These are phyloP conservation scores for Carcharodon carcharias DNA, from an alignment of 2,797 vertebrate genomes.

Conservation along the genomic window DNA sequence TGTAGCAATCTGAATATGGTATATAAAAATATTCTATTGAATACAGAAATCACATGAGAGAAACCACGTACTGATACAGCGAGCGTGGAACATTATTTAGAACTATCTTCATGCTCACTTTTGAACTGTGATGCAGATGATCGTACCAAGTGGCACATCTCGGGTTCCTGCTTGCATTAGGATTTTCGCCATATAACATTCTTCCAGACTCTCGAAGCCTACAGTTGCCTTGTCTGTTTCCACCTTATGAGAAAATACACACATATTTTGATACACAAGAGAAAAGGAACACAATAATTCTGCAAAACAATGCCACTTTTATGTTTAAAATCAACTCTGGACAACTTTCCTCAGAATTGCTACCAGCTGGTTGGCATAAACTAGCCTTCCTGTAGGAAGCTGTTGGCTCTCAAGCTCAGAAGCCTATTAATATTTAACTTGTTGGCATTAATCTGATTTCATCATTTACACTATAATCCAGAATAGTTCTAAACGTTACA, in stretches of 20 bases:
- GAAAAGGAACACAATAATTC: background rate
- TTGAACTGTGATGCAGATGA: conserved; percentile 96
- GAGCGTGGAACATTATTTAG: background rate
- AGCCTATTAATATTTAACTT: background rate
- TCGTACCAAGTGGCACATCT: conserved; percentile 75
- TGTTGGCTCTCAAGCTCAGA: background rate
- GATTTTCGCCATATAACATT: conserved; percentile 93
- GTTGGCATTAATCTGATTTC: background rate
- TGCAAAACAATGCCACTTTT: background rate
- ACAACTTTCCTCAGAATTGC: background rate
- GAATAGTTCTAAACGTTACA: background rate
- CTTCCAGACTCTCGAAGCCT: conserved; percentile 89
- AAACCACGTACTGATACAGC: background rate
- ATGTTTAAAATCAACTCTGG: background rate
- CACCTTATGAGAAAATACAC: conserved; percentile 61
- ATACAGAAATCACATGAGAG: background rate
- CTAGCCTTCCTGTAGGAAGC: background rate
- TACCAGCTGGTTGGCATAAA: background rate
- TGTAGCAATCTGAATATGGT: background rate
- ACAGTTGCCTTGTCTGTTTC: conserved; percentile 98
- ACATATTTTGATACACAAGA: background rate
- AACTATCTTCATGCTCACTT: conserved; percentile 59
- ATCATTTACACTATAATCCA: background rate
- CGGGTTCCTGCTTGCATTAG: conserved; percentile 89
- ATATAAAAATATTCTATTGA: background rate